A percentile compares a stretch with the other conserved stretches of the same genome.
Evolutionary conservation across 1,140 invertebrate genomes (phyloP).

Genomic region (Latrodectus geometricus): DNA sequence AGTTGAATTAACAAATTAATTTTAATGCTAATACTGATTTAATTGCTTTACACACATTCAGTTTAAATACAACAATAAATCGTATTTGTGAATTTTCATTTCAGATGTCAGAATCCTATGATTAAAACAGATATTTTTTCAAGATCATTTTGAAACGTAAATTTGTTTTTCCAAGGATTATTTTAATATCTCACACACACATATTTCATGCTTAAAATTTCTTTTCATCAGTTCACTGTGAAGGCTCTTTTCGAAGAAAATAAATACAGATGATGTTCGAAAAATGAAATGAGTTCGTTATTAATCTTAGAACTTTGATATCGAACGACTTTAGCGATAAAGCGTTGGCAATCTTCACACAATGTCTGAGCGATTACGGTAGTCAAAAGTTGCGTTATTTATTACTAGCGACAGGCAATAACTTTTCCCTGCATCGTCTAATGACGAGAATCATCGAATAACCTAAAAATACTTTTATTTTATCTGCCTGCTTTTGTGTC

Average conservation of each 20-base stretch:
- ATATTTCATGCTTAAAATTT: not conserved
- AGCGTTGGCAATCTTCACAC: not conserved
- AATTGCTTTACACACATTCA: no score
- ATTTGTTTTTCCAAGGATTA: no score
- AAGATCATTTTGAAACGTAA: no score
- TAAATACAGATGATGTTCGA: not conserved
- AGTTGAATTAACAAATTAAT: no score
- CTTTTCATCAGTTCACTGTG: not conserved
- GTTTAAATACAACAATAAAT: no score
- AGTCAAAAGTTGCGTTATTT: not conserved
- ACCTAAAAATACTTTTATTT: conserved; percentile 44
- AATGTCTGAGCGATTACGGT: not conserved
- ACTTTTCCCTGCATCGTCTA: conserved; percentile 19
- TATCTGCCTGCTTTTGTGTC: not conserved
- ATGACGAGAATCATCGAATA: conserved; percentile 40
- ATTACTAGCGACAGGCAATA: not conserved
- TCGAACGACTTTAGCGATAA: not conserved
- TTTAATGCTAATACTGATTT: no score
- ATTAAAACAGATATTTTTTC: no score
- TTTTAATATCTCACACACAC: no score
- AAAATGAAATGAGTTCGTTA: not conserved
- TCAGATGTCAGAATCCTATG: no score
- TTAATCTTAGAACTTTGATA: not conserved
- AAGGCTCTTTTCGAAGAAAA: not conserved
- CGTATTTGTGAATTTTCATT: no score